Percentiles rank a stretch among this genome's conserved stretches.
Conservation (phyloP, 2,797 vertebrate genomes). For the Rhincodon typus region DNA sequence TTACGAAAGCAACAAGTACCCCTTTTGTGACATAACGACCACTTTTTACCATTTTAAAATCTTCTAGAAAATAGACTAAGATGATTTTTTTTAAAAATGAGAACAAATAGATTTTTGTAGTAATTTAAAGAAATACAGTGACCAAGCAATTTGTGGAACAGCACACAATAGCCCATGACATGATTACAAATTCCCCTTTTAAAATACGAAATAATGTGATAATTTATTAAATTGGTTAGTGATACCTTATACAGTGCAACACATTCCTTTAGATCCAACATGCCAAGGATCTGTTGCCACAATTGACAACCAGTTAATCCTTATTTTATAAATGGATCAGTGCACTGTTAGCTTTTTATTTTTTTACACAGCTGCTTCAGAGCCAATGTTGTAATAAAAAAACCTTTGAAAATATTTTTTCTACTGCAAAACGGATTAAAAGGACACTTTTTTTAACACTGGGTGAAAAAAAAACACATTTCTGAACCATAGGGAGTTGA, state of each 20-base stretch:
- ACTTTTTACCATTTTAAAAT: slow-evolving; percentile 15
- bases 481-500: not conserved
- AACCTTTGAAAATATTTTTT: slow-evolving; percentile 34
- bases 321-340: slow-evolving; percentile 17
- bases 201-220: not conserved
- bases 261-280: not conserved
- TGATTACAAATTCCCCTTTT: not conserved
- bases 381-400: slow-evolving; percentile 33
- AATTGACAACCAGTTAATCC: slow-evolving; percentile 10
- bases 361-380: slow-evolving; percentile 25
- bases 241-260: not conserved
- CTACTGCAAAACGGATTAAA: slow-evolving; percentile 5
- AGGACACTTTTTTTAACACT: not conserved
- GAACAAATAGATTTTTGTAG: not conserved
- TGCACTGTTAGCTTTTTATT: slow-evolving; percentile 27
- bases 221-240: slow-evolving; percentile 19
- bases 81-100: not conserved
- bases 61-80: slow-evolving; percentile 4
- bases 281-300: not conserved
- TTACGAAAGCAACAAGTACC: not conserved
- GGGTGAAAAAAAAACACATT: slow-evolving; percentile 14
- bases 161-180: not conserved
- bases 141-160: slow-evolving; percentile 29
- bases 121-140: slow-evolving; percentile 28
- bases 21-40: slow-evolving; percentile 11